phyloP scores from a whole-genome alignment of 1,140 invertebrate species.

The Radopholus similis region DNA sequence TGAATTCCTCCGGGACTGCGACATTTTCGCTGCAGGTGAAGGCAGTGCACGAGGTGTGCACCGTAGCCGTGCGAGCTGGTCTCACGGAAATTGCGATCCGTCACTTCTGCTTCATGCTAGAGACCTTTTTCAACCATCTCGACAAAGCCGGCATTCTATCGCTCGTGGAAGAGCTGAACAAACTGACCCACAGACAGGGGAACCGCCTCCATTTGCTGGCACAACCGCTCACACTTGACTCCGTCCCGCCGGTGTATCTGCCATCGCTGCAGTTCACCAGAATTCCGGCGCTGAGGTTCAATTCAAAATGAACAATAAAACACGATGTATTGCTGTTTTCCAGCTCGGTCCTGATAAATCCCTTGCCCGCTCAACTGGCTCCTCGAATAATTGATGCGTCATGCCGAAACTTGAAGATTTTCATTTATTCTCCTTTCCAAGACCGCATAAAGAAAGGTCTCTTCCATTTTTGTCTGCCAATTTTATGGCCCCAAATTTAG shows the following conservation, averaged over 20 bases:
- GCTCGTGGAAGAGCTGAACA: constrained; percentile 53
- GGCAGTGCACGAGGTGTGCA: constrained; percentile 58
- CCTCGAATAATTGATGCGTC: constrained; percentile 39
- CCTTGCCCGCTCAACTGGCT: constrained; percentile 48
- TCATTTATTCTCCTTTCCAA: constrained; percentile 60
- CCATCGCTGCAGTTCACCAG: constrained; percentile 54
- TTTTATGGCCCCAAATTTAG: too few species aligned
- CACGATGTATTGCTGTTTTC: neutral
- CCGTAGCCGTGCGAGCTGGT: constrained; percentile 48
- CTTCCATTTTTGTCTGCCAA: too few species aligned
- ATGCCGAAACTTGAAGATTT: constrained; percentile 37
- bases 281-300: constrained; percentile 51
- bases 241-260: constrained; percentile 34
- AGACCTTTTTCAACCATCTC: constrained; percentile 54
- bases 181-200: constrained; percentile 26
- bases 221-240: constrained; percentile 43
- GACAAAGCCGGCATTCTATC: constrained; percentile 36
- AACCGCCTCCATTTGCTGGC: constrained; percentile 35
- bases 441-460: constrained; percentile 39
- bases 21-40: constrained; percentile 51
- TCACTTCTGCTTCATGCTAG: constrained; percentile 54
- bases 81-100: constrained; percentile 53
- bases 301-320: too few species aligned
- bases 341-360: constrained; percentile 34
- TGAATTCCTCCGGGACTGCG: neutral